Evolutionary conservation across 1,140 invertebrate species (phyloP).

Genomic region (Idris sp.): DNA sequence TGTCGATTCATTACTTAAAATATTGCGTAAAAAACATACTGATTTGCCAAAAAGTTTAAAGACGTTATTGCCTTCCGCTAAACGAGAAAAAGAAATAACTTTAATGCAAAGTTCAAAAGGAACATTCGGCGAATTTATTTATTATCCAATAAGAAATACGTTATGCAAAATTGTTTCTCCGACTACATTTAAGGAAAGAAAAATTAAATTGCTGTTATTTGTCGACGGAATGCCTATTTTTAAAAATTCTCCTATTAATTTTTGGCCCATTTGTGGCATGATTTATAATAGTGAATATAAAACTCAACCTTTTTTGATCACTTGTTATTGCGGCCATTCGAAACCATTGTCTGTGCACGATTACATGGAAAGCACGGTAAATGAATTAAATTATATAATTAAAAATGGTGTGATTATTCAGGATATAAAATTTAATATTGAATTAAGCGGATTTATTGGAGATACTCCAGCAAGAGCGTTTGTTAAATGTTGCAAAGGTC

Average conservation of each 20-base stretch:
- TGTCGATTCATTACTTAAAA: no score
- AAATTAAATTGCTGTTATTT: conserved; percentile 31
- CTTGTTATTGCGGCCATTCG: conserved; percentile 34
- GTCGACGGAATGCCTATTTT: conserved; percentile 35
- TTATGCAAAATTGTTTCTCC: no score
- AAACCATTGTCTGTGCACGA: conserved; percentile 33
- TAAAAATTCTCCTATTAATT: conserved; percentile 32
- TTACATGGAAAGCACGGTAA: conserved; percentile 35
- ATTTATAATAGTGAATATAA: conserved; percentile 26
- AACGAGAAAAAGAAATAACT: no score
- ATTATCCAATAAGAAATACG: no score
- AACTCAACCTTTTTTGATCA: conserved; percentile 40
- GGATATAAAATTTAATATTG: conserved; percentile 1
- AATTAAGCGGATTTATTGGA: conserved; percentile 20
- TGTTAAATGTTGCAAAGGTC: conserved; percentile 48
- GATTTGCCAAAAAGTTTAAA: no score
- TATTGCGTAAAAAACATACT: no score
- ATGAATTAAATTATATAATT: conserved; percentile 30
- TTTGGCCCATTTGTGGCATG: conserved; percentile 46
- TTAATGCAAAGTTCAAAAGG: no score
- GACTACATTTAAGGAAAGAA: no score
- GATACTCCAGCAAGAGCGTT: conserved; percentile 48
- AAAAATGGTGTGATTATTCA: conserved; percentile 14
- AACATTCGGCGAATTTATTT: no score
- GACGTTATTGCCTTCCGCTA: no score